phyloP scores from a whole-genome alignment of 2,113 vertebrate genomes.

The Rhipidura dahli region DNA sequence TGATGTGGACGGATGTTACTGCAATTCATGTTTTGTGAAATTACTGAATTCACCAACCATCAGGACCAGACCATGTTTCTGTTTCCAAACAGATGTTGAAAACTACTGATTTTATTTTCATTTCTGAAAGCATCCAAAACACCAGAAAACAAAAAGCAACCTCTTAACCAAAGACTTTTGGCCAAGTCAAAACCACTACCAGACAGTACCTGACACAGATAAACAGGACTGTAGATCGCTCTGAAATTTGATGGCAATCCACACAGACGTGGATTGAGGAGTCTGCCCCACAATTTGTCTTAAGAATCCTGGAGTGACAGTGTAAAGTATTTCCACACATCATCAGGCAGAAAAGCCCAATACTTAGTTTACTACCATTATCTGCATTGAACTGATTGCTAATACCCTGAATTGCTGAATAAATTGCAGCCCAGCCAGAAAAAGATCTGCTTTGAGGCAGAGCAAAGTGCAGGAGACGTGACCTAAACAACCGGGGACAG shows the following conservation, averaged over 20 bases:
- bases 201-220: background rate
- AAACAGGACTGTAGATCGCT: background rate
- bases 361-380: background rate
- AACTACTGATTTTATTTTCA: background rate
- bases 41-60: background rate
- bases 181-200: background rate
- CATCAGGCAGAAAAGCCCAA: background rate
- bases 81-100: background rate
- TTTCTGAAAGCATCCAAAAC: background rate
- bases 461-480: background rate
- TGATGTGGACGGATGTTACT: background rate
- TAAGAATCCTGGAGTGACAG: background rate
- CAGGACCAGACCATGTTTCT: background rate
- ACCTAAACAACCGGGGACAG: background rate
- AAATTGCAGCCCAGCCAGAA: background rate
- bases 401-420: background rate
- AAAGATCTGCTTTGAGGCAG: background rate
- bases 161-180: background rate
- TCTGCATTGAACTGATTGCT: background rate
- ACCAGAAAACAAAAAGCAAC: background rate
- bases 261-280: background rate
- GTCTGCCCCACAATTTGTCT: background rate
- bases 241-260: background rate
- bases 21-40: background rate
- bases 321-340: background rate